phyloP scores from a whole-genome alignment of 1,140 invertebrate genomes.

The Heterodera schachtii region DNA sequence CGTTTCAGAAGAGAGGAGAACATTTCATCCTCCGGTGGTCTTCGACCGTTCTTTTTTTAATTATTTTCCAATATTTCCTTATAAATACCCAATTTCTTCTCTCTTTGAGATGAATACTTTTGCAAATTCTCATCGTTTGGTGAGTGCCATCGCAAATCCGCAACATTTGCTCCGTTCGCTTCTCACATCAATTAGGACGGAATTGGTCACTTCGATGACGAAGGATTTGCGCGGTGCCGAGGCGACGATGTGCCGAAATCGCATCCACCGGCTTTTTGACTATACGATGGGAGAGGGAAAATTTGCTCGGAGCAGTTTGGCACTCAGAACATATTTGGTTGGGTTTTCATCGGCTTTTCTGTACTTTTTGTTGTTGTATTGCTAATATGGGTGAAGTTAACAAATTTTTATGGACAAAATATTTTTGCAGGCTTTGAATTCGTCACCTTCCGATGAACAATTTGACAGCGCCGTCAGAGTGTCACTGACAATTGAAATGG shows the following conservation, averaged over 20 bases:
- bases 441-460: conserved; percentile 34
- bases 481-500: conserved; percentile 58
- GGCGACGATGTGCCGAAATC: background rate
- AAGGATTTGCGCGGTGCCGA: conserved; percentile 29
- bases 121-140: background rate
- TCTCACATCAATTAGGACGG: background rate
- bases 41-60: too few species aligned
- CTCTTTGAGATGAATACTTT: background rate
- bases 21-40: too few species aligned
- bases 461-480: conserved; percentile 50
- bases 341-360: too few species aligned
- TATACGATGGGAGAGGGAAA: conserved; percentile 59
- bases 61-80: too few species aligned
- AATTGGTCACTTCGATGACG: conserved; percentile 24
- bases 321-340: conserved; percentile 46
- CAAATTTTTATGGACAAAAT: too few species aligned
- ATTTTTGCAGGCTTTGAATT: conserved; percentile 36
- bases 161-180: conserved; percentile 25
- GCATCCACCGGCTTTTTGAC: conserved; percentile 49
- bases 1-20: too few species aligned
- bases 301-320: conserved; percentile 50
- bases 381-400: too few species aligned
- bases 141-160: background rate
- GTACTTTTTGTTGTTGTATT: too few species aligned
- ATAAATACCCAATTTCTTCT: too few species aligned